Conservation (phyloP, 2,888 invertebrate species). For the Syrista parreyssii region DNA sequence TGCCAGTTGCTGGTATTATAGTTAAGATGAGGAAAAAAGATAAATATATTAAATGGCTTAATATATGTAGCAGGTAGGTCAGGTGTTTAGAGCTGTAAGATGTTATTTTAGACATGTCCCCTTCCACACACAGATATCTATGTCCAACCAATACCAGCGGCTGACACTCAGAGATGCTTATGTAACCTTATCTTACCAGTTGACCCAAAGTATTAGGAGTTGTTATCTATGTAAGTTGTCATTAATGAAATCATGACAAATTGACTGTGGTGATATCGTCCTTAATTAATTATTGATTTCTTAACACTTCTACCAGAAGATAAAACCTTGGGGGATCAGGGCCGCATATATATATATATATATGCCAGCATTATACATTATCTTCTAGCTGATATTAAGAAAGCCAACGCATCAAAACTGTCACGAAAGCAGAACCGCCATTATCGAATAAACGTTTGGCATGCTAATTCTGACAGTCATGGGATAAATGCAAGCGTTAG, state of each 20-base stretch:
- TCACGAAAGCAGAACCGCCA: neutral
- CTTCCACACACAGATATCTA: neutral
- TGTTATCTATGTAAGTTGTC: neutral
- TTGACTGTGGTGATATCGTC: neutral
- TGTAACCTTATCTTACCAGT: constrained; percentile 35
- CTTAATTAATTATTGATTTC: neutral
- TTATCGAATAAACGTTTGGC: no score
- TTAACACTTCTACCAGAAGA: neutral
- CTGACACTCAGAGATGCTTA: constrained; percentile 25
- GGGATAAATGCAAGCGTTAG: neutral
- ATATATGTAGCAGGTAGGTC: neutral
- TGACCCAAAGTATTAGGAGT: constrained; percentile 31
- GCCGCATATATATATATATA: neutral
- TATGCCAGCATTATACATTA: neutral
- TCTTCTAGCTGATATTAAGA: neutral
- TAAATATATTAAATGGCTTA: neutral
- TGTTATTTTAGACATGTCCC: neutral
- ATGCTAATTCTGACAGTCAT: no score
- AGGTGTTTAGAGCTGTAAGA: neutral
- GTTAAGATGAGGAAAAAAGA: neutral
- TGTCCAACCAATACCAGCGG: constrained; percentile 22
- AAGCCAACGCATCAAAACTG: neutral
- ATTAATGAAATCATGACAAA: neutral
- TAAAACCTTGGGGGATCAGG: neutral
- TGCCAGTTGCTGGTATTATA: neutral